Base-by-base conservation (phyloP, 2,113 vertebrate genomes). In the Bufo bufo region DNA sequence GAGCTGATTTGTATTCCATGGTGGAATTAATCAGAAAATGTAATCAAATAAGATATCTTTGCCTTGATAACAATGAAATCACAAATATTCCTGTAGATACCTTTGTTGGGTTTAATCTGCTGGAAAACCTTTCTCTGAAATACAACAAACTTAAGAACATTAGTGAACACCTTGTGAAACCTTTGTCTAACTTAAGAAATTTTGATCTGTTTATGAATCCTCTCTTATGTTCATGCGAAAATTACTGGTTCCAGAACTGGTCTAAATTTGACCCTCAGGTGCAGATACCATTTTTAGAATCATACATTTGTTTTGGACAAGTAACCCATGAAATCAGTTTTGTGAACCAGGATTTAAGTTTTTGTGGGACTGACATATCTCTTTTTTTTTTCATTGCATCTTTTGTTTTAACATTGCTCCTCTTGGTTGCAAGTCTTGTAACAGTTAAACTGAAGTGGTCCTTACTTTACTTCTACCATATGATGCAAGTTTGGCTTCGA, bases 211-310 rank as follows among this genome's bases (percentile, higher is more conserved):
- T 33, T 71, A 85, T 23, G 23, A 90, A 90, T 63, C 80, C 86
- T 4, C 75, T 91, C 61, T 66, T 78, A 45, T 91, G 91, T 71
- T 89, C 77, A 11, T 91, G 91, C 77, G 89, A 90, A 6, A 91
- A 91, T 50, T 69, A 83, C 12, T 90, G 90, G 91, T 90, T 91
- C 78, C 89, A 90, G 63, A 90, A 91, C n/a, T 91, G 90, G 91
- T 91, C 90, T 72, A 45, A 65, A 20, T 77, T 59, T 3, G 87
- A 87, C 49, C 79, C 88, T 23, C 47, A 52, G 8, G 80, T 90
- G 33, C 91, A 91, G 56, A 65, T 90, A 7, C 80, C 89, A 23
- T 82, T 82, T 23, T 43, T 91, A 74, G n/a, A 72, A n/a, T 85
- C 89, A 13, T 90, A 89, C 54, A 69, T 8, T 17, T 91, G 91